Evolutionary conservation across 2,113 vertebrate genomes (phyloP).

Genomic region (Pipra filicauda): DNA sequence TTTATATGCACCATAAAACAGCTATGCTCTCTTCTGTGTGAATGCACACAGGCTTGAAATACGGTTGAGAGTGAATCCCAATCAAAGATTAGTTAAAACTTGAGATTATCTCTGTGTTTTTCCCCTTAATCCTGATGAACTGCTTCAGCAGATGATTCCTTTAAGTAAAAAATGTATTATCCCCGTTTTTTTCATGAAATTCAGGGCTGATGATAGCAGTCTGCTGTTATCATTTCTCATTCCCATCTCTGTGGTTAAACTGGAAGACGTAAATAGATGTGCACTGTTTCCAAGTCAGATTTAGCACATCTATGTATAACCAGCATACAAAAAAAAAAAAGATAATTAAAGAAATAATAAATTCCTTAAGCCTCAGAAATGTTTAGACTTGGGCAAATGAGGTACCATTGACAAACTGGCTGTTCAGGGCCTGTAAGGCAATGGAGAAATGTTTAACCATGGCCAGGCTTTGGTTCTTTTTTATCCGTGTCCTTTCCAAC

Average conservation of each 20-base stretch:
- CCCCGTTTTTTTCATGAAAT: not conserved
- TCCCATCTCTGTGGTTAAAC: not conserved
- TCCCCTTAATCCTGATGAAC: conserved; percentile 25
- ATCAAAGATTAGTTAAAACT: conserved; percentile 27
- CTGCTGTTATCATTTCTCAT: not conserved
- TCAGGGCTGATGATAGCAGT: not conserved
- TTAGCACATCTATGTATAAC: not conserved
- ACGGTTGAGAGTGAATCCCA: not conserved
- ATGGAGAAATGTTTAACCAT: not conserved
- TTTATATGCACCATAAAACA: conserved; percentile 6
- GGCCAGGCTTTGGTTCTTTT: not conserved
- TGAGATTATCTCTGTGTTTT: conserved; percentile 29
- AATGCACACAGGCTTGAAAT: not conserved
- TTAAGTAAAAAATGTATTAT: conserved; percentile 2
- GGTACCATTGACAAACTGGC: not conserved
- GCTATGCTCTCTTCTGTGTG: not conserved
- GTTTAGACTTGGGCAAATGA: not conserved
- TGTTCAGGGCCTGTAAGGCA: not conserved
- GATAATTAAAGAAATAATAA: not conserved
- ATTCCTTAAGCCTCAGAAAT: not conserved
- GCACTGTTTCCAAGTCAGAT: not conserved
- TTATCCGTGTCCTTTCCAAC: not conserved
- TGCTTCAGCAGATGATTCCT: conserved; percentile 22
- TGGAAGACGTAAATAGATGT: not conserved
- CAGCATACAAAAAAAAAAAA: not conserved